Evolutionary conservation across 2,888 invertebrate species (phyloP), one percentile per base, ranked within the genome.

Genomic region (Chloroclysta siterata): DNA sequence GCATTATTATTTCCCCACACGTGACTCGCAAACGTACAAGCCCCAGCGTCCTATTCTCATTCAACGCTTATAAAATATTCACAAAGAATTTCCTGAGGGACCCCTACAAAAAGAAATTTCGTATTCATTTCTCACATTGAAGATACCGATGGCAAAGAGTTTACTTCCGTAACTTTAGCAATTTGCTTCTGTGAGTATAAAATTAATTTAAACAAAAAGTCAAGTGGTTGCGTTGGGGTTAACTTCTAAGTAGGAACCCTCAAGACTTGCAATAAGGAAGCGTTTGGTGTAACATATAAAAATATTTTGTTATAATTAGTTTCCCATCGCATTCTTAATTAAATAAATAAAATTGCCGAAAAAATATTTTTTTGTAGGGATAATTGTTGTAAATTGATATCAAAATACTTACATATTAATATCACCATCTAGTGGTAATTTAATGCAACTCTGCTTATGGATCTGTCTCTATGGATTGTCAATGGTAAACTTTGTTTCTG

Each of bases 111-210:
- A 75, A 74, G 65, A 72, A 72, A 77, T 77, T 75, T 66, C 63
- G 76, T 76, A 77, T 77, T 75, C 76, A 77, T 77, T 72, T 72
- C 75, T 73, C 62, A 72, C 67, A 64, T 70, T 68, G 67, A 62
- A 68, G 57, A 60, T 60, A 60, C 58, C 53, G 69, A 72, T 71
- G 54, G 47, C 22, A 68, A 74, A 65, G 66, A 70, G 63, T 69
- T 67, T 67, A 63, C 65, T 63, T 68, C 63, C 68, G 55, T 63
- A 68, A 66, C 67, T 67, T 69, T 64, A 22, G 42, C 65, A 65
- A 70, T 65, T 68, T 69, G 62, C 63, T 68, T n/a, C 52, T 47
- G 29, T 39, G 28, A 39, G 33, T 68, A 65, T 61, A 33, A 72
- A 67, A 70, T 58, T 66, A 60, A 69, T 71, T 67, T 71, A 66